These are phyloP conservation scores for Perca schrenkii DNA, from an alignment of 2,113 vertebrate genomes.

Conservation along the genomic window DNA sequence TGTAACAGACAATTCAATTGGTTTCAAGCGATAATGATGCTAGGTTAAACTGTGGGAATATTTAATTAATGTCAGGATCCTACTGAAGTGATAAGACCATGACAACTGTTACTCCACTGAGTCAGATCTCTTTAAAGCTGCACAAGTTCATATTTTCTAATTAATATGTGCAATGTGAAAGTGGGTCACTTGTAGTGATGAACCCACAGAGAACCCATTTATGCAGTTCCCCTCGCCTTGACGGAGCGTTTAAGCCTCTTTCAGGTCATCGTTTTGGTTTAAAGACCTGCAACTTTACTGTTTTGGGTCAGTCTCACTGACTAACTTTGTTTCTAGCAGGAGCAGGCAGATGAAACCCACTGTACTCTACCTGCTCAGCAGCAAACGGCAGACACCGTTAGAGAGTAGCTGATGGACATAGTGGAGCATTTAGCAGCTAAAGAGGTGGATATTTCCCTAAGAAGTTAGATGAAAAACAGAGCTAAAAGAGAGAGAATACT, in stretches of 20 bases:
- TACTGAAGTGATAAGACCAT: not conserved
- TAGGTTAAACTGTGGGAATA: conserved; percentile 50
- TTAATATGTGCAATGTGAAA: not conserved
- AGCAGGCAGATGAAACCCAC: too few relatives aligned
- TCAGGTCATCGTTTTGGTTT: not conserved
- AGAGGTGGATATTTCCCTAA: not conserved
- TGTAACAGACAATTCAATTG: conserved; percentile 52
- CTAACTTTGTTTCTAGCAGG: not conserved
- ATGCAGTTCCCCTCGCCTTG: not conserved
- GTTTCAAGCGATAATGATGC: conserved; percentile 47
- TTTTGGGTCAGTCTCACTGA: not conserved
- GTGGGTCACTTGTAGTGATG: not conserved
- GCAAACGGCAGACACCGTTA: not conserved
- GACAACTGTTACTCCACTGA: not conserved
- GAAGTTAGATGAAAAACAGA: not conserved
- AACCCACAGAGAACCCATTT: not conserved
- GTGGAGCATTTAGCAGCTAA: not conserved
- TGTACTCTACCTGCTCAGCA: not conserved
- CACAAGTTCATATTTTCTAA: not conserved
- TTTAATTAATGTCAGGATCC: conserved; percentile 37
- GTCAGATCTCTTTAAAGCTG: not conserved
- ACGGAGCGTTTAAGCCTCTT: not conserved
- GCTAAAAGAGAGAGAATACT: not conserved
- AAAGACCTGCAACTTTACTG: not conserved
- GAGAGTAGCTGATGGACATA: not conserved